phyloP scores from a whole-genome alignment of 2,113 vertebrate genomes.

The Probosciger aterrimus region DNA sequence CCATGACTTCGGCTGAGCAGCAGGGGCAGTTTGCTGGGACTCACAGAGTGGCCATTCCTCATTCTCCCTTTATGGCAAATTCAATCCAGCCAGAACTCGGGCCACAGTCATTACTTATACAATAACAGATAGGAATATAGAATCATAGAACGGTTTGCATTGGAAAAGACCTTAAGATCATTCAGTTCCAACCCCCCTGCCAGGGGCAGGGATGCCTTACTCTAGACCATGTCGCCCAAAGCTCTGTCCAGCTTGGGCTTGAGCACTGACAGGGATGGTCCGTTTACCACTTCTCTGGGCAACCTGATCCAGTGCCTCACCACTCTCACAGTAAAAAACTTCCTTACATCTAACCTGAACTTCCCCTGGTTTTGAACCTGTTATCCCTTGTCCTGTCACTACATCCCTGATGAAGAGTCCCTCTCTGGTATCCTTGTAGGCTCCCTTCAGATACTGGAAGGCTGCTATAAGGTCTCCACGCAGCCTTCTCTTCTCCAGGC shows the following conservation, averaged over 20 bases:
- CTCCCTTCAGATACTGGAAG: neutral
- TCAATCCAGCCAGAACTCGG: neutral
- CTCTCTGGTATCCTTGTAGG: neutral
- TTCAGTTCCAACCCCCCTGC: neutral
- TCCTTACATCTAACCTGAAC: neutral
- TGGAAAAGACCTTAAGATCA: neutral
- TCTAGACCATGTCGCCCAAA: neutral
- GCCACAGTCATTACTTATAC: neutral
- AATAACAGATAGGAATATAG: neutral
- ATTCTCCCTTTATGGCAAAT: neutral
- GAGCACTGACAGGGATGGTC: neutral
- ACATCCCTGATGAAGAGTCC: neutral
- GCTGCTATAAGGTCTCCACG: neutral
- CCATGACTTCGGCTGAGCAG: fast-evolving
- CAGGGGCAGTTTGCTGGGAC: neutral
- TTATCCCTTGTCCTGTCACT: neutral
- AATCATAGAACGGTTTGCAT: neutral
- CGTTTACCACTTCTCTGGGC: neutral
- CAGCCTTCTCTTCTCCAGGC: neutral
- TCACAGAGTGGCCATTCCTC: neutral
- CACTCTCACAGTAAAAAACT: neutral
- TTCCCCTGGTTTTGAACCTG: neutral
- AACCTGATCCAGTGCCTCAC: neutral
- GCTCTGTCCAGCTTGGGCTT: neutral
- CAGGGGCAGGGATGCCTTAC: neutral